Base-by-base conservation (phyloP, 2,888 invertebrate species). In the Conchocele bisecta region DNA sequence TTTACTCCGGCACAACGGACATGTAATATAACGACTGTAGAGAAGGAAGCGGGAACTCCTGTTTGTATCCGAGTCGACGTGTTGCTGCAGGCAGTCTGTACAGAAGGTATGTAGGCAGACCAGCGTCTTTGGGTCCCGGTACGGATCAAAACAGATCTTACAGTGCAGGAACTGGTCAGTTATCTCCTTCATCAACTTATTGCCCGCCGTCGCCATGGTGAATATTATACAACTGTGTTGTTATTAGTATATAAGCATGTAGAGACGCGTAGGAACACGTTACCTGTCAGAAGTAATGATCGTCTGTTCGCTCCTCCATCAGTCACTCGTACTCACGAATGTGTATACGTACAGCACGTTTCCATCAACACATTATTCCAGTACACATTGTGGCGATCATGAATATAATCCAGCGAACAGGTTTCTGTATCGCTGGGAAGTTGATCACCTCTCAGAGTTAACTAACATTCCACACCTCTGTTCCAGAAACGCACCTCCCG, bases 31-130 rank as follows among this genome's bases (percentile, higher is more conserved):
- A 6, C 90, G 79, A 42, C 79, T 83, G 75, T 90, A 89, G 24
- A 89, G 63, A 20, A 83, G 72, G 69, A 86, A 89, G 26, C 86
- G 70, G 4, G 87, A 81, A 20, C 85, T 81, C 22, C 88, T 75
- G 37, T 83, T 84, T 13, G 72, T 69, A 60, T 89, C 89, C 1
- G 88, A 83, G 42, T 90, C 90, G 39, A 87, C 82, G 61, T 90
- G 90, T 60, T 87, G 86, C 60, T 90, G 89, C 26, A 91, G 78
- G 68, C 91, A 91, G n/a, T 85, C 83, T 15, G 79, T 66, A 65
- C 91, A 91, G 78, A 91, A 91, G 11, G 89, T 90, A 79, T 91
- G 91, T 53, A 90, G 75, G 75, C 91, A 91, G 1, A 78, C 63
- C 24, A 91, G 75, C 5, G 90, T 90, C 74, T 91, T 91, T n/a